Percentiles rank a stretch among this genome's conserved stretches.
These are phyloP conservation scores for Pristis pectinata DNA, from an alignment of 2,797 vertebrate species.

Conservation along the genomic window DNA sequence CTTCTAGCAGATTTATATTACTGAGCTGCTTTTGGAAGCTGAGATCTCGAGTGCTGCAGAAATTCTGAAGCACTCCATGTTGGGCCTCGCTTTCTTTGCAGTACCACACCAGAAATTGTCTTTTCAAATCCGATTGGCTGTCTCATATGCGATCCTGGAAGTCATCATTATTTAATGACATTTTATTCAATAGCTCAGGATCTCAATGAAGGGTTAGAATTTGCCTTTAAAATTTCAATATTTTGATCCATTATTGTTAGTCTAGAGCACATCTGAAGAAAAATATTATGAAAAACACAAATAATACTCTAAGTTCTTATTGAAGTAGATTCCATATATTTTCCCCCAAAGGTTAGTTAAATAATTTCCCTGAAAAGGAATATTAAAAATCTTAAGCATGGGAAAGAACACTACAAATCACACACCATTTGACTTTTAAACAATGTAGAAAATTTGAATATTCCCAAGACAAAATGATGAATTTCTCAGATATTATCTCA, in stretches of 20 bases:
- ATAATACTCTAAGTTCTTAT: background rate
- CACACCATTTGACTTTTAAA: background rate
- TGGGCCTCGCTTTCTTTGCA: background rate
- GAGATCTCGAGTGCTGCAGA: background rate
- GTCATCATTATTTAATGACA: conserved; percentile 1
- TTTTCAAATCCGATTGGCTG: background rate
- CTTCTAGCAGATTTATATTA: conserved; percentile 22
- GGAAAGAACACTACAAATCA: background rate
- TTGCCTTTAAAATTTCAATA: background rate
- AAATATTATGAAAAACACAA: background rate
- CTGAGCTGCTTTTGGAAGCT: background rate
- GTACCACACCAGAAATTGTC: background rate
- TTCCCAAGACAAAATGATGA: background rate
- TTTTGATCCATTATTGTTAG: background rate
- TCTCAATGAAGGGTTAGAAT: background rate
- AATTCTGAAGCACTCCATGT: background rate
- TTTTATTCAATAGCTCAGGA: background rate
- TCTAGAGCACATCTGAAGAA: background rate
- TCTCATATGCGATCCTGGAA: background rate
- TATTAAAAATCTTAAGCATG: background rate
- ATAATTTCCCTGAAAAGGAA: background rate
- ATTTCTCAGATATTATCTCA: background rate
- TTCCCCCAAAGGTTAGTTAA: background rate
- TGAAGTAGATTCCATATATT: background rate
- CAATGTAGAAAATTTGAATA: background rate